Evolutionary conservation across 2,888 invertebrate species (phyloP).

Genomic region (Zygogramma bicolorata): DNA sequence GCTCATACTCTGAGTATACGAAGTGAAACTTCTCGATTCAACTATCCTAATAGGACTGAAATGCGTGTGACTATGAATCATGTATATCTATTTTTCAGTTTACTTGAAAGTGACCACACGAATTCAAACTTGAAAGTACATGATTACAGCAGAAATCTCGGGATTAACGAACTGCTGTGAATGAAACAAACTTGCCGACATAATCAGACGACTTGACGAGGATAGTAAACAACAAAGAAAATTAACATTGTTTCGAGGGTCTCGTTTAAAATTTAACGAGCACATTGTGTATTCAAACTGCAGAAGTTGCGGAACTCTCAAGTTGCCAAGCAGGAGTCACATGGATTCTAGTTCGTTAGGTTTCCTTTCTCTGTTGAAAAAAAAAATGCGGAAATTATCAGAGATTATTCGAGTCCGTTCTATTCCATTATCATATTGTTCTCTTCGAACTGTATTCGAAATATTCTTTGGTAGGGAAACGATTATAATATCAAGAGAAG

Average conservation of each 20-base stretch:
- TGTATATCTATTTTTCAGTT: no score
- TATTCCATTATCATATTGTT: no score
- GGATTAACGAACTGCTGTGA: neutral
- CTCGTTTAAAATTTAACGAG: neutral
- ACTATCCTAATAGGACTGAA: no score
- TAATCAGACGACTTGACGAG: neutral
- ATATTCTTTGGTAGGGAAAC: no score
- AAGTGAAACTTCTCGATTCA: no score
- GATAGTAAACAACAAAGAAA: neutral
- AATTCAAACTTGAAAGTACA: neutral
- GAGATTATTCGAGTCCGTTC: no score
- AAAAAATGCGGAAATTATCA: neutral
- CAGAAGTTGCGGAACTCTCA: neutral
- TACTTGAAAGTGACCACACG: neutral
- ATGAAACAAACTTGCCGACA: neutral
- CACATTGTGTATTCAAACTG: neutral
- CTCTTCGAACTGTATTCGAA: no score
- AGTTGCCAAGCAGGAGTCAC: neutral
- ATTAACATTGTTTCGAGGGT: neutral
- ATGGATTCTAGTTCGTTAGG: no score
- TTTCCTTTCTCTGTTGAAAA: neutral
- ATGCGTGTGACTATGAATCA: no score
- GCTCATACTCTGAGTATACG: no score
- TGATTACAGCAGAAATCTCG: neutral
- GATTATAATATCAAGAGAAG: no score